These are phyloP conservation scores for Phoxinus dragarum DNA, from an alignment of 2,797 vertebrate species.

Conservation along the genomic window DNA sequence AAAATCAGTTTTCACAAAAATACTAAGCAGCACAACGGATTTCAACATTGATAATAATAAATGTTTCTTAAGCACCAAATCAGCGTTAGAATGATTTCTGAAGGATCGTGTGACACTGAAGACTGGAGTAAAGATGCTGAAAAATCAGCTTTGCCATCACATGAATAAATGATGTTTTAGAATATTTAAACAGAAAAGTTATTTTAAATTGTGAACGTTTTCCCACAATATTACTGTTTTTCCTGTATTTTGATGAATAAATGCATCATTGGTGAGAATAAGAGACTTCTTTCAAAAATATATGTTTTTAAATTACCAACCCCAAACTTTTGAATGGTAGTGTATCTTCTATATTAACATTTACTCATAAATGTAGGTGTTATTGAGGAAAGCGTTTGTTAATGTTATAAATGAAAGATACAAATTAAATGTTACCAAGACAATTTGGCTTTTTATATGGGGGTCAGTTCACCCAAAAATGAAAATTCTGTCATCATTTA, in stretches of 20 bases:
- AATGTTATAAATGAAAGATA: neutral
- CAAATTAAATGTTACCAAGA: neutral
- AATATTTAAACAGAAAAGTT: neutral
- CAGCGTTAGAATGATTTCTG: too few species aligned
- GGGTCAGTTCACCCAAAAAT: too few species aligned
- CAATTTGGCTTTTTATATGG: neutral
- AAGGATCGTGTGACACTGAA: neutral
- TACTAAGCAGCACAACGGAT: neutral
- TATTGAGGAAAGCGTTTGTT: neutral
- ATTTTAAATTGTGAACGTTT: neutral
- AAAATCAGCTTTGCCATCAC: neutral
- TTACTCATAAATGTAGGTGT: neutral
- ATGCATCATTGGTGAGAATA: neutral
- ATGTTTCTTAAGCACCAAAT: too few species aligned
- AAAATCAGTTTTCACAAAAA: neutral
- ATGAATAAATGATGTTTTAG: neutral
- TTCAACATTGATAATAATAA: neutral
- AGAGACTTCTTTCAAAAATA: neutral
- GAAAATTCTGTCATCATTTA: too few species aligned
- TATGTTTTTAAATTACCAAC: neutral
- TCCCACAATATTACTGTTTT: neutral
- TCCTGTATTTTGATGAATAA: neutral
- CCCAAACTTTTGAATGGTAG: neutral
- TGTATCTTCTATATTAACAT: neutral
- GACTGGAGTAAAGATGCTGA: neutral